phyloP scores from a whole-genome alignment of 2,797 vertebrate genomes.

The Paguma larvata region DNA sequence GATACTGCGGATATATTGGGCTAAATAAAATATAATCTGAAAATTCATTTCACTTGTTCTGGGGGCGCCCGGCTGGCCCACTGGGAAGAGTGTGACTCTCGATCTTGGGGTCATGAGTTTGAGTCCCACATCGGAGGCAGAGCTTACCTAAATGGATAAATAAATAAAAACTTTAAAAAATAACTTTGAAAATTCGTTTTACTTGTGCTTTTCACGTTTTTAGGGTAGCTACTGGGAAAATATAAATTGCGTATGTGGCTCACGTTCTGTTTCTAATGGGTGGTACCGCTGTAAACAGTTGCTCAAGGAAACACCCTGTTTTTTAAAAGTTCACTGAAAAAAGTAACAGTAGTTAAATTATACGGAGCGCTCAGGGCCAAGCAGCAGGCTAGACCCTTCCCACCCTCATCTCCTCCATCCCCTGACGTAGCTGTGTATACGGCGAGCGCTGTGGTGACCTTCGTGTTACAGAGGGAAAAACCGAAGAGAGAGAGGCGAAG shows the following conservation, averaged over 20 bases:
- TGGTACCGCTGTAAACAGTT: neutral
- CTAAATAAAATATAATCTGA: neutral
- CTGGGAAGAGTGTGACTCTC: neutral
- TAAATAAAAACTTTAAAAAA: neutral
- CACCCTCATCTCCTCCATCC: neutral
- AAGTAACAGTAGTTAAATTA: neutral
- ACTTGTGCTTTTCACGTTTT: neutral
- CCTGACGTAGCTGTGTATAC: neutral
- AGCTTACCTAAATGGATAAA: neutral
- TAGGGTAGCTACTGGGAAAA: neutral
- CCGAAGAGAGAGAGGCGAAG: neutral
- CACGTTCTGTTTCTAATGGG: neutral
- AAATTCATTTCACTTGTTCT: neutral
- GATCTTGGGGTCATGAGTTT: neutral
- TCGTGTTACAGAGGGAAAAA: neutral
- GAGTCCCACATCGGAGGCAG: neutral
- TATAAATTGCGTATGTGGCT: neutral
- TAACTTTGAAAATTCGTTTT: neutral
- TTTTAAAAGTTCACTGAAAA: neutral
- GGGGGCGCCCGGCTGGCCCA: neutral
- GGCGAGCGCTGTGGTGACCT: neutral
- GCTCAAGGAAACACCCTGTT: neutral
- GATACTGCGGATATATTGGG: neutral
- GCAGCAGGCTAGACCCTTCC: neutral
- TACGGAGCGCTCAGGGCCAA: neutral